Evolutionary conservation across 2,888 invertebrate species (phyloP), one percentile per base, ranked within the genome.

Genomic region (Neoitamus cyanurus): DNA sequence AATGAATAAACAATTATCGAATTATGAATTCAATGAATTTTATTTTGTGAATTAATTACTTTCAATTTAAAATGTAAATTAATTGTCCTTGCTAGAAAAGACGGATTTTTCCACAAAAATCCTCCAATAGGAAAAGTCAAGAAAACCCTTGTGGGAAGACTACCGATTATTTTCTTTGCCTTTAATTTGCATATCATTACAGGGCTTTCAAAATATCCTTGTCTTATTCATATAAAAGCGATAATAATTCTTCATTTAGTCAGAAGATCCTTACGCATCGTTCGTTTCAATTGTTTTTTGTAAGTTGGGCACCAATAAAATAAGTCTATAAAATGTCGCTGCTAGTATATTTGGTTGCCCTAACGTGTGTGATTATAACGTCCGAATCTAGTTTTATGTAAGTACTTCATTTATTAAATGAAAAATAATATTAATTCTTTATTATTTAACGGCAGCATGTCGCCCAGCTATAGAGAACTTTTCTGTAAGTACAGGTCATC

Each of bases 391-490:
- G 15, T 4, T 7, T 46, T n/a, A 46, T 46, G 46, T 46, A 46
- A 46, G 46, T n/a, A 37, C 0, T 37, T 37, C 13, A 37, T 46
- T 46, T n/a, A 46, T 5, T 6, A 1, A 13, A 46, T 46, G 6
- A 46, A 1, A 46, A 15, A 46, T 2, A 34, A 34, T 46, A 37
- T 37, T 11, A 37, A 37, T 37, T 37, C 11, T 13, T 37, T 13
- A 37, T 13, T 11, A n/a, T 46, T 15, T 46, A 46, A 46, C n/a
- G n/a, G n/a, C 2, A 46, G 46, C n/a, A 1, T 46, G 46, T 46
- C 73, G 36, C 37, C 20, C 9, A 82, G 28, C 82, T 82, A 82
- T 28, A 82, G 28, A 20, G 82, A 82, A 11, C 58, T 36, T 4
- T 37, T 68, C 25, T 82, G 82, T 68, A 34, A 28, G 34, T 82